These are phyloP conservation scores for Macrostomum lignano DNA, from an alignment of 1,140 invertebrate genomes.

Conservation along the genomic window DNA sequence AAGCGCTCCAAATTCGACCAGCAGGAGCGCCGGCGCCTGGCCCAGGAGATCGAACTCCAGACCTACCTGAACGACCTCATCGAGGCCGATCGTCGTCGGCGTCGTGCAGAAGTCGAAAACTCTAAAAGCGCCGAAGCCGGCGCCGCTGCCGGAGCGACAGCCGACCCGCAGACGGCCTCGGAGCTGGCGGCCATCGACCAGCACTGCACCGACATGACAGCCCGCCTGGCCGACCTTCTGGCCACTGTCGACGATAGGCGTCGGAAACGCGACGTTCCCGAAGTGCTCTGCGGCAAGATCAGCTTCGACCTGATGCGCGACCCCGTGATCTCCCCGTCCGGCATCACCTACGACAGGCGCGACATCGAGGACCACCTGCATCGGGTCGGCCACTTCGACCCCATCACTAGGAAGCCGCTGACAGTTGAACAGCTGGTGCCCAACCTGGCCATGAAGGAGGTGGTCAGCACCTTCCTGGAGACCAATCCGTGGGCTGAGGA, in stretches of 20 bases:
- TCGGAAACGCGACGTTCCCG: constrained; percentile 77
- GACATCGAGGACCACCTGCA: constrained; percentile 93
- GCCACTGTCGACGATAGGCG: background rate
- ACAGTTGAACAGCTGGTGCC: constrained; percentile 71
- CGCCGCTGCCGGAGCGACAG: no score
- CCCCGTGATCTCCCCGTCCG: constrained; percentile 83
- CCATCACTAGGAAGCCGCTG: constrained; percentile 36
- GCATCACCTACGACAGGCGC: constrained; percentile 88
- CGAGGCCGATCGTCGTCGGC: constrained; percentile 18
- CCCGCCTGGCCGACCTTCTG: background rate
- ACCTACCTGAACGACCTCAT: constrained; percentile 63
- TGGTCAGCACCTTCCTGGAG: constrained; percentile 69
- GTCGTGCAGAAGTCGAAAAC: no score
- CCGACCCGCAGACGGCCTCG: background rate
- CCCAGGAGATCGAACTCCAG: constrained; percentile 52
- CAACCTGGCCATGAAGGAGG: constrained; percentile 92
- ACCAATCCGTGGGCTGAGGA: constrained; percentile 73
- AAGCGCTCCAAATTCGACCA: constrained; percentile 66
- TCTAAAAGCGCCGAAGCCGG: no score
- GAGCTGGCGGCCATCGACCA: background rate
- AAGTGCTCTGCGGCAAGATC: constrained; percentile 90
- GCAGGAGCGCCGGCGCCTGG: constrained; percentile 65
- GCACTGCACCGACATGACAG: background rate
- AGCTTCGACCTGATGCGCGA: constrained; percentile 90
- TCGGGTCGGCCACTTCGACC: constrained; percentile 92